These are phyloP conservation scores for Sula dactylatra DNA, from an alignment of 2,113 vertebrate species.

Conservation along the genomic window DNA sequence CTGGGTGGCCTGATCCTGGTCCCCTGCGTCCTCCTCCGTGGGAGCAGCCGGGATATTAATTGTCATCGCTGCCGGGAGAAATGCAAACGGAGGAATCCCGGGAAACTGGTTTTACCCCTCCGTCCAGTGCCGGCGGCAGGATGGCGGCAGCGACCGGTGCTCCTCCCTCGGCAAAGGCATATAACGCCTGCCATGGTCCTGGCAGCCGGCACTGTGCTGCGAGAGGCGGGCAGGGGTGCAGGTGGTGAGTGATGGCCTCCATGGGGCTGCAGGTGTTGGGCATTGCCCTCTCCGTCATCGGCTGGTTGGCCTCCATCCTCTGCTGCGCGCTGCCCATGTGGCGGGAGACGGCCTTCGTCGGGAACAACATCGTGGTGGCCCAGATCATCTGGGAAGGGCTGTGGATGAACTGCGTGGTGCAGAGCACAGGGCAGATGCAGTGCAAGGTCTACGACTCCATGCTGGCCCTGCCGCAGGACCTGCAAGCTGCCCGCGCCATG, in stretches of 20 bases:
- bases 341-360: conserved; percentile 87
- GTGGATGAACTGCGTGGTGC: conserved; percentile 92
- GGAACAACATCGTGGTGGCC: conserved; percentile 86
- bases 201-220: background rate
- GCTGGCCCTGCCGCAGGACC: conserved; percentile 80
- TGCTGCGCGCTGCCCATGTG: conserved; percentile 88
- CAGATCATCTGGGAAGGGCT: conserved; percentile 92
- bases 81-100: conserved; percentile 67
- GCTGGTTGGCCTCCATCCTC: conserved; percentile 84
- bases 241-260: conserved; percentile 76
- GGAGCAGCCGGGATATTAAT: conserved; percentile 3
- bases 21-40: background rate
- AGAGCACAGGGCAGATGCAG: conserved; percentile 90
- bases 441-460: conserved; percentile 88
- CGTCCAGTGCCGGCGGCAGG: conserved; percentile 22
- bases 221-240: background rate
- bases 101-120: conserved; percentile 76
- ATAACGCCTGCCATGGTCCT: conserved; percentile 58
- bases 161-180: conserved; percentile 59
- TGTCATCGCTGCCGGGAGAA: conserved; percentile 33
- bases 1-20: background rate
- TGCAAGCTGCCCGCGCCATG: conserved; percentile 86
- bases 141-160: conserved; percentile 8
- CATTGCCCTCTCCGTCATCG: conserved; percentile 83
- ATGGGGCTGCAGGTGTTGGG: conserved; percentile 87